Base-by-base conservation (phyloP, 2,888 invertebrate species). In the Diogma glabrata region DNA sequence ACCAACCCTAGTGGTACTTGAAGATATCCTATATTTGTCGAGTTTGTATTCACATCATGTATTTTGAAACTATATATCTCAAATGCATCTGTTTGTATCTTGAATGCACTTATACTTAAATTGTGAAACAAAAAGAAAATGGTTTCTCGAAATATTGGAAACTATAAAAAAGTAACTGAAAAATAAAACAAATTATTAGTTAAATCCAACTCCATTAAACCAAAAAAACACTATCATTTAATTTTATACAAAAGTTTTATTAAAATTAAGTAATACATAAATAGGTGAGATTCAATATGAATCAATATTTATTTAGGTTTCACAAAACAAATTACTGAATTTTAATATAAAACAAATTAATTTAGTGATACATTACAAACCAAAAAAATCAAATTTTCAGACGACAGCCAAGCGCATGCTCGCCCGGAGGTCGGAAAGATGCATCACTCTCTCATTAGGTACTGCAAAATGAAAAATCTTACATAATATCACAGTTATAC, bases 381-480 rank as follows among this genome's bases (percentile, higher is more conserved):
- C 46, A 46, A 24, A 24, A 46, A 24, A 46, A 46, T 16, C 22
- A 46, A 24, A 46, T 17, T 46, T 24, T 46, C 46, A 24, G 46
- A 17, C 46, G 46, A 46, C 46, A 24, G 50, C 53, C 52, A 52
- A 55, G 53, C 53, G 36, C 51, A 51, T 50, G 53, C 53, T 52
- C 55, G 53, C 52, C 53, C 53, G 52, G 53, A 51, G 50, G 53
- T 53, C 48, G 46, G 52, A 53, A 45, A 46, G 50, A 50, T 52
- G 53, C 52, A 51, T 53, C 55, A 53, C 52, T 51, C 49, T 43
- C 51, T 51, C 51, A 50, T 61, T 62, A 63, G 60, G 58, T 60
- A 69, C 69, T 69, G 69, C 57, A 69, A 47, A 69, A 67, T 69
- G 69, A 67, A 67, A 69, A 69, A 68, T 52, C 65, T 61, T 61